Evolutionary conservation across 2,113 vertebrate genomes (phyloP).

Genomic region (Nibea albiflora): DNA sequence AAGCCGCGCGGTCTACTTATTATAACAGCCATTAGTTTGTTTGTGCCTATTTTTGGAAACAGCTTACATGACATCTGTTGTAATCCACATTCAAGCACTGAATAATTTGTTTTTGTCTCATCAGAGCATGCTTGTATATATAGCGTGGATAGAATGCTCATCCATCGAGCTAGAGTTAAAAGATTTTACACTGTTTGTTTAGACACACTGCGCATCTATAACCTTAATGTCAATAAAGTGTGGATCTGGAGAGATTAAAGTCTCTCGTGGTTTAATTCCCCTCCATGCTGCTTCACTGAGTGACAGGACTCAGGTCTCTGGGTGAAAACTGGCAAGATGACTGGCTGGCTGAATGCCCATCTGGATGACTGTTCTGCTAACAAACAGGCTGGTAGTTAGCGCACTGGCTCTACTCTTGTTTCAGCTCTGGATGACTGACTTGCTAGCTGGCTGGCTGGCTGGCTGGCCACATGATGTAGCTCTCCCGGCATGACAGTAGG

Average conservation of each 20-base stretch:
- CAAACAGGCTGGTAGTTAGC: slow-evolving; percentile 20
- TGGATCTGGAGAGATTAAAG: not conserved
- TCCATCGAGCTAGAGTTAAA: not conserved
- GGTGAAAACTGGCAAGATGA: not conserved
- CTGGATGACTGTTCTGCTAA: slow-evolving; percentile 15
- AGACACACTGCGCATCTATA: not conserved
- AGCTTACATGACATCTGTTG: slow-evolving; percentile 34
- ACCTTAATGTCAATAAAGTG: not conserved
- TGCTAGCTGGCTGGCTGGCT: not conserved
- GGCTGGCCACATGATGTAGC: slow-evolving; percentile 12
- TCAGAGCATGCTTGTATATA: not conserved
- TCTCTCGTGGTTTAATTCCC: not conserved
- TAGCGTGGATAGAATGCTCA: not conserved
- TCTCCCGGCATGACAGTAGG: slow-evolving; percentile 22
- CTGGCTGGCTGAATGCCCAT: slow-evolving; percentile 1
- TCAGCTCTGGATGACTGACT: slow-evolving; percentile 25
- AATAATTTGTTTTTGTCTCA: slow-evolving; percentile 3
- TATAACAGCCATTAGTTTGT: slow-evolving; percentile 22
- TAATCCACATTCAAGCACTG: slow-evolving; percentile 24
- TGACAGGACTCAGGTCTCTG: not conserved
- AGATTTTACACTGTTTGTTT: not conserved
- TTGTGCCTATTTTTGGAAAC: slow-evolving; percentile 38
- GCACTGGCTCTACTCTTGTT: slow-evolving; percentile 10
- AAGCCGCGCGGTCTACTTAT: not conserved
- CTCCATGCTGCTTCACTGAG: slow-evolving; percentile 5